Evolutionary conservation across 2,888 invertebrate genomes (phyloP), one percentile per base, ranked within the genome.

Genomic region (Andricus quercusramuli): DNA sequence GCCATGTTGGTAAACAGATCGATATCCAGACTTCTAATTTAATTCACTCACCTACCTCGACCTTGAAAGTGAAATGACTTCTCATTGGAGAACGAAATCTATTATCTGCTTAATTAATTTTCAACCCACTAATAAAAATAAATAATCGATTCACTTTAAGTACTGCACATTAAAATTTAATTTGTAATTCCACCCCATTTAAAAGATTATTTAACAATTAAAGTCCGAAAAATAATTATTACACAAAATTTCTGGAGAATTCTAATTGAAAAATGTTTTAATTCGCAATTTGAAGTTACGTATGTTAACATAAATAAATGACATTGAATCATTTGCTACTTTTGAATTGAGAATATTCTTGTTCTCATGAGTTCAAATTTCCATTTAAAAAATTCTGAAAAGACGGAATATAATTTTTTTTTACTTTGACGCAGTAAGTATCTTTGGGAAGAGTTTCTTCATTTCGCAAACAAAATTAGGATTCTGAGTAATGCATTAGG

Each of bases 1-100:
- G 51, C 37, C 29, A 56, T 59, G 56, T 74, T 74, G n/a, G 74
- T 74, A 74, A 74, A 59, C 74, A 74, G 51, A 74, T 74, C 74
- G 32, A 74, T 56, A 15, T 51, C n/a, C 32, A 32, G n/a, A 56
- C 56, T 74, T 74, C n/a, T 74, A 74, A 56, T 59, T 74, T 32
- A 74, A 74, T 74, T 74, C 47, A 70, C 51, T 59, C 17, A 15
- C 29, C n/a, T 74, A 15, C 17, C n/a, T 74, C 37, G 56, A 56
- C 56, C 56, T 74, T 74, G 56, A 74, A 37, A 74, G 29, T 74
- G 32, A 56, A 37, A 74, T 1, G 20, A 70, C 5, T 56, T 51
- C 13, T 11, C n/a, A 6, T 56, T n/a, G 8, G 13, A 59, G 56
- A 74, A 56, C 56, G 20, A 29, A 51, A 56, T 32, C 32, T 22